A percentile compares a stretch with the other conserved stretches of the same genome.
These are phyloP conservation scores for Epsilonema sp. DNA, from an alignment of 2,888 invertebrate genomes.

Conservation along the genomic window DNA sequence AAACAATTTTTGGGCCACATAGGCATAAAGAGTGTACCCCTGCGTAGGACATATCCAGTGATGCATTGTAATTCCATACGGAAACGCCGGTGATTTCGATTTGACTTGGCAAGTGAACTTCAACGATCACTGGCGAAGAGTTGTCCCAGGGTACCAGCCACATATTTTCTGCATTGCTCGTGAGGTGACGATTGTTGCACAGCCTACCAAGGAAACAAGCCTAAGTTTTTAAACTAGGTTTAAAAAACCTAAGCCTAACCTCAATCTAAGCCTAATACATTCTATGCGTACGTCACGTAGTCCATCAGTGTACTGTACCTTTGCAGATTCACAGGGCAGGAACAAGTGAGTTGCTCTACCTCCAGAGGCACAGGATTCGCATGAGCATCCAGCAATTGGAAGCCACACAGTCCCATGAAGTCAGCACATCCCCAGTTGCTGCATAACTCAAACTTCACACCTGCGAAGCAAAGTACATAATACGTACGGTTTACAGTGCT, in stretches of 20 bases:
- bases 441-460: conserved; percentile 30
- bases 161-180: not conserved
- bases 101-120: conserved; percentile 13
- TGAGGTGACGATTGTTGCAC: not conserved
- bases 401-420: conserved; percentile 34
- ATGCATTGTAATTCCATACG: conserved; percentile 62
- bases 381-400: conserved; percentile 33
- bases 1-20: too few species aligned
- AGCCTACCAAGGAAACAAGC: too few species aligned
- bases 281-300: too few species aligned
- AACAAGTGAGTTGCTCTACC: too few species aligned
- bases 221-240: too few species aligned
- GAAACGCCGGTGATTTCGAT: conserved; percentile 37
- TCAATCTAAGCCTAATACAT: too few species aligned
- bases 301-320: too few species aligned
- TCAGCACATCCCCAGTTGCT: conserved; percentile 36
- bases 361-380: conserved; percentile 28
- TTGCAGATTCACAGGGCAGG: too few species aligned
- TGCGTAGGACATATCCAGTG: conserved; percentile 41
- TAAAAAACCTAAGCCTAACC: too few species aligned
- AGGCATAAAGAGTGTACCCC: too few species aligned
- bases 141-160: not conserved
- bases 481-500: too few species aligned
- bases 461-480: too few species aligned
- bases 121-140: conserved; percentile 12